Conservation (phyloP, 2,797 vertebrate species). For the Falco columbarius region DNA sequence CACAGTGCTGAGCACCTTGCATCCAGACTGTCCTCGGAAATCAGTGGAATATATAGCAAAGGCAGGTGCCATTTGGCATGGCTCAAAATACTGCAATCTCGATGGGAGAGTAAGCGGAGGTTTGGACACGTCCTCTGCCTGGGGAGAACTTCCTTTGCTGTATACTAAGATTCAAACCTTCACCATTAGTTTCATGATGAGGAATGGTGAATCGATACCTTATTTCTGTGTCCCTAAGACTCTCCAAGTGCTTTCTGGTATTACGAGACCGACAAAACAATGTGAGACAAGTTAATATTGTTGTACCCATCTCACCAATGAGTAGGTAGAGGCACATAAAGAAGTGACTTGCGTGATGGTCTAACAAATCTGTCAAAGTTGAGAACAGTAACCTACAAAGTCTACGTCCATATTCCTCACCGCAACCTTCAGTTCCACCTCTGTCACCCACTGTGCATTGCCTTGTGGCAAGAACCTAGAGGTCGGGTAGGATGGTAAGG, state of each 20-base stretch:
- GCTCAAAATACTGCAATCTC: background rate
- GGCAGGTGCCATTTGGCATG: background rate
- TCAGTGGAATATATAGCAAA: background rate
- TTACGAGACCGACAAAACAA: background rate
- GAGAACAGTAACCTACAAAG: background rate
- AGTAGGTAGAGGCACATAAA: background rate
- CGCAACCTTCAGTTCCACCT: background rate
- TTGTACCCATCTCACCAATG: background rate
- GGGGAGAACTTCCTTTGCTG: background rate
- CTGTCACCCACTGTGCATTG: background rate
- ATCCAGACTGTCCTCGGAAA: background rate
- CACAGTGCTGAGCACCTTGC: background rate
- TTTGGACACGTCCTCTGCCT: background rate
- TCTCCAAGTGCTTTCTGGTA: background rate
- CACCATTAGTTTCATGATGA: background rate
- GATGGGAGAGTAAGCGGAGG: background rate
- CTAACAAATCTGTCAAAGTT: background rate
- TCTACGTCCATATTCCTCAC: background rate
- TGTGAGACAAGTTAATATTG: background rate
- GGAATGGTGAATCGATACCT: background rate
- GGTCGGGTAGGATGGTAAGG: background rate
- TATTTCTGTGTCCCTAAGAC: background rate
- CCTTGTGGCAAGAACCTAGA: background rate
- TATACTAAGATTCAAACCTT: background rate
- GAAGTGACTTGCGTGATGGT: background rate